Percentiles rank a stretch among this genome's conserved stretches.
These are phyloP conservation scores for Ranitomeya variabilis DNA, from an alignment of 2,113 vertebrate genomes.

Conservation along the genomic window DNA sequence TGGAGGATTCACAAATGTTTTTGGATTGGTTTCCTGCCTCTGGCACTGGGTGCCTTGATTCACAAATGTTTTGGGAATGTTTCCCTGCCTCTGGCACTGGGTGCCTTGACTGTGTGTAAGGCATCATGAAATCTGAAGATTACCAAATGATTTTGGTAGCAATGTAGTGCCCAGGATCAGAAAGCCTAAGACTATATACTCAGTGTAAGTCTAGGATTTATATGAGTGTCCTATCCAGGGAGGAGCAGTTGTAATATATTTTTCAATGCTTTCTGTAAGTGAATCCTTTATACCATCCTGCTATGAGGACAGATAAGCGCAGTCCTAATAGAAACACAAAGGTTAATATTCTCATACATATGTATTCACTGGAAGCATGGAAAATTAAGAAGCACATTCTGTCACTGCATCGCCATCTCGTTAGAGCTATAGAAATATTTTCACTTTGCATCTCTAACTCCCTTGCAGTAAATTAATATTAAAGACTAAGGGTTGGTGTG, in stretches of 20 bases:
- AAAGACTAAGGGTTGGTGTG: not conserved
- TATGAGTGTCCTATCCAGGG: not conserved
- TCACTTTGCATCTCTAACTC: not conserved
- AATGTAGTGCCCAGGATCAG: too few species aligned
- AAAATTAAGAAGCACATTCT: not conserved
- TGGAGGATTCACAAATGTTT: too few species aligned
- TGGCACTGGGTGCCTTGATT: too few species aligned
- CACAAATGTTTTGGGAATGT: too few species aligned
- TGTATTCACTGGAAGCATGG: not conserved
- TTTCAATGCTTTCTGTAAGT: not conserved
- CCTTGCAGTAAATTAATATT: not conserved
- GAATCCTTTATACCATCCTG: not conserved
- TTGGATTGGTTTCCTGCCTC: too few species aligned
- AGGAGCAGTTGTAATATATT: not conserved
- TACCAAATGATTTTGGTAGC: too few species aligned
- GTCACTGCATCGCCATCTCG: not conserved
- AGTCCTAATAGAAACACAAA: not conserved
- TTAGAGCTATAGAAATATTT: not conserved
- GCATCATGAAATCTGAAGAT: too few species aligned
- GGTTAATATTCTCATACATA: not conserved
- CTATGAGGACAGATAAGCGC: not conserved
- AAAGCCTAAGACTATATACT: too few species aligned
- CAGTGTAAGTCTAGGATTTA: too few species aligned
- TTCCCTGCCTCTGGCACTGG: too few species aligned
- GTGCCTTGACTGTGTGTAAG: too few species aligned